phyloP scores from a whole-genome alignment of 2,113 vertebrate genomes.

The Neodontobutis hainanensis region DNA sequence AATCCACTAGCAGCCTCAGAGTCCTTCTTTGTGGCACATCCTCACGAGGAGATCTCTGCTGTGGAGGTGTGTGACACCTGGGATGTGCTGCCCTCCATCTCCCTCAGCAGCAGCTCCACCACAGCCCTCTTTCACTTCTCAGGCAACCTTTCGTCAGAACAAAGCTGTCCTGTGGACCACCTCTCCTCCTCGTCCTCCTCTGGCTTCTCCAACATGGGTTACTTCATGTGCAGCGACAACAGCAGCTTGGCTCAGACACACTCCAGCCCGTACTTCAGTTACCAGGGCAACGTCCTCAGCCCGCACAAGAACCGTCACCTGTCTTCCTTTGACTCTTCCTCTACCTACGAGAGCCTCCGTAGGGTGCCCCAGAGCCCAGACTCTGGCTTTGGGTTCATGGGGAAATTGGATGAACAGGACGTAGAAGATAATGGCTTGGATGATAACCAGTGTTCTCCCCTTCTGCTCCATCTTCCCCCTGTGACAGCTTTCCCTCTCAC shows the following conservation, averaged over 20 bases:
- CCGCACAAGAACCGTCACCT: not conserved
- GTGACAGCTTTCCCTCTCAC: not conserved
- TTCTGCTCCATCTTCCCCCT: conserved; percentile 32
- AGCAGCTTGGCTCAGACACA: conserved; percentile 24
- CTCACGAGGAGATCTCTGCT: conserved; percentile 61
- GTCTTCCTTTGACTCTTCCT: not conserved
- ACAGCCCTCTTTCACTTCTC: conserved; percentile 12
- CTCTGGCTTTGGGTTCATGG: conserved; percentile 62
- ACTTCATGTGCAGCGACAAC: conserved; percentile 68
- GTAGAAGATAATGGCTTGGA: not conserved
- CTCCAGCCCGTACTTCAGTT: conserved; percentile 67
- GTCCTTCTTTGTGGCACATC: conserved; percentile 35
- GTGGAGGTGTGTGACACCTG: conserved; percentile 61
- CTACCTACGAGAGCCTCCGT: conserved; percentile 56
- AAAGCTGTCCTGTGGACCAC: not conserved
- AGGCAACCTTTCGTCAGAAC: not conserved
- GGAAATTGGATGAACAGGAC: conserved; percentile 36
- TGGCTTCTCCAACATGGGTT: conserved; percentile 75
- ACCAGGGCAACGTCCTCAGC: conserved; percentile 32
- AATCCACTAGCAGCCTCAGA: conserved; percentile 50
- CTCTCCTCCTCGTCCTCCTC: conserved; percentile 55
- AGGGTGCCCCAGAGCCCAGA: conserved; percentile 60
- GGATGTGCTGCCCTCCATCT: conserved; percentile 5
- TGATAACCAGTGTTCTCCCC: conserved; percentile 4
- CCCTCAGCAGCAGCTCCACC: conserved; percentile 23